Percentiles rank a stretch among this genome's conserved stretches.
phyloP scores from a whole-genome alignment of 2,888 invertebrate species.

The Drosophila histrio region DNA sequence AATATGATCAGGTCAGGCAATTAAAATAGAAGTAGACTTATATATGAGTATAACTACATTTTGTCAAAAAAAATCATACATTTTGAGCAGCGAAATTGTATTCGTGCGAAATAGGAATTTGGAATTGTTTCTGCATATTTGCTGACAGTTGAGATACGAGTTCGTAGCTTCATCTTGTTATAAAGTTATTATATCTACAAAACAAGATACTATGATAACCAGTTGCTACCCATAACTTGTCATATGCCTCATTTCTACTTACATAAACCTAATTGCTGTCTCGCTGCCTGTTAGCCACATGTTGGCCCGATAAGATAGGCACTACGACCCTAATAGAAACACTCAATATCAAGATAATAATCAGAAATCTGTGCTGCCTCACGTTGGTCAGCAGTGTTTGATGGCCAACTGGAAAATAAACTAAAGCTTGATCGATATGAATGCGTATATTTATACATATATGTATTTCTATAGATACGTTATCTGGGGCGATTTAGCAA shows the following conservation, averaged over 20 bases:
- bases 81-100: too few species aligned
- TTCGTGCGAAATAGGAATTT: too few species aligned
- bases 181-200: slow-evolving; percentile 1
- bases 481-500: slow-evolving; percentile 42
- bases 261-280: slow-evolving; percentile 44
- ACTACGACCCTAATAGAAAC: slow-evolving; percentile 14
- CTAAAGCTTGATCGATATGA: slow-evolving; percentile 53
- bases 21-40: too few species aligned
- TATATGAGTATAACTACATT: too few species aligned
- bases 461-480: slow-evolving; percentile 33
- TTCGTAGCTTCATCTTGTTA: not conserved
- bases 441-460: slow-evolving; percentile 4
- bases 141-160: not conserved
- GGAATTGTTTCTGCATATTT: not conserved
- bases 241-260: slow-evolving; percentile 35
- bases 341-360: slow-evolving; percentile 50
- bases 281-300: slow-evolving; percentile 24
- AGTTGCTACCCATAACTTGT: slow-evolving; percentile 12
- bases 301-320: slow-evolving; percentile 54
- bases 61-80: too few species aligned
- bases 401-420: slow-evolving; percentile 18
- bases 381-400: slow-evolving; percentile 47
- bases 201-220: not conserved
- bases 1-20: too few species aligned
- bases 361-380: slow-evolving; percentile 53